Evolutionary conservation across 2,888 invertebrate species (phyloP).

Genomic region (Pocota personata): DNA sequence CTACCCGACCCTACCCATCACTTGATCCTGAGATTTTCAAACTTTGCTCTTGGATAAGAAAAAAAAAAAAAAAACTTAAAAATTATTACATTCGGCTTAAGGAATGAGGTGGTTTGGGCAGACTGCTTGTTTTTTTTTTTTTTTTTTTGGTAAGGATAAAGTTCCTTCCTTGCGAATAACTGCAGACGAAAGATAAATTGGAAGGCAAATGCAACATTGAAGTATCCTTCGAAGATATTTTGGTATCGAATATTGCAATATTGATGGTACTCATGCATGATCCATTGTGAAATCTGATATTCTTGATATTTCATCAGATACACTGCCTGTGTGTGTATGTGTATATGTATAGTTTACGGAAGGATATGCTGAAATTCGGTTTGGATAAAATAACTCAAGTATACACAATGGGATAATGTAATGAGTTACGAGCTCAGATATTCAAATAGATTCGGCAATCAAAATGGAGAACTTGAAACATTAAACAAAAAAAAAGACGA

Average conservation of each 20-base stretch:
- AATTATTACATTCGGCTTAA: background rate
- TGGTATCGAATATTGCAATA: conserved; percentile 62
- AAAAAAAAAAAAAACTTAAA: background rate
- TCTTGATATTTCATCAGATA: conserved; percentile 23
- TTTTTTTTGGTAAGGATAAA: background rate
- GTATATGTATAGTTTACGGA: background rate
- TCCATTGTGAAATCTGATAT: conserved; percentile 53
- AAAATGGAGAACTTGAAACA: conserved; percentile 7
- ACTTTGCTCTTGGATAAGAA: conserved; percentile 6
- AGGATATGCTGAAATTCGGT: conserved; percentile 20
- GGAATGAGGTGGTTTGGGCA: background rate
- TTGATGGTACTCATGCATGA: conserved; percentile 49
- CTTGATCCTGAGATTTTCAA: conserved; percentile 21
- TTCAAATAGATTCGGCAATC: conserved; percentile 27
- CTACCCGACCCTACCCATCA: background rate
- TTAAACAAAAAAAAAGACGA: background rate
- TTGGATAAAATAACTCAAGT: conserved; percentile 28
- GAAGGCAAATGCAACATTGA: conserved; percentile 51
- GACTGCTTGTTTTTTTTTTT: background rate
- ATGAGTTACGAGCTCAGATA: conserved; percentile 53
- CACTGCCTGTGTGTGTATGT: background rate
- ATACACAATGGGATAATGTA: conserved; percentile 35
- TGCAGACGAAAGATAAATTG: conserved; percentile 54
- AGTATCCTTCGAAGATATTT: conserved; percentile 52
- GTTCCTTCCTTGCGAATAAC: background rate